Evolutionary conservation across 2,113 vertebrate genomes (phyloP), one percentile per base, ranked within the genome.

Genomic region (Lepus europaeus): DNA sequence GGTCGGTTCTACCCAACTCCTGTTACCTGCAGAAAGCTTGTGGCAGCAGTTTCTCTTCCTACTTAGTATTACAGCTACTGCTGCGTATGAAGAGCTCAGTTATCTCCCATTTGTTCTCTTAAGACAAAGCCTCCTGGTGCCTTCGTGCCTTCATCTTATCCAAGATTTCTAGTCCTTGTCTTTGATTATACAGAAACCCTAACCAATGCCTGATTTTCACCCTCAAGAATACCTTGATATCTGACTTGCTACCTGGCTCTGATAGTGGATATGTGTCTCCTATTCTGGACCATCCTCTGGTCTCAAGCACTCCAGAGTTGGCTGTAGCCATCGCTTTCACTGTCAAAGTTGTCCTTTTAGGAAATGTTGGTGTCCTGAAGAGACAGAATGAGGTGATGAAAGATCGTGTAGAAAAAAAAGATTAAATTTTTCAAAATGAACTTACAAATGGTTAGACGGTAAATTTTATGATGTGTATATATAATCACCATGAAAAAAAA

Each of bases 161-260:
- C 69, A 84, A 69, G 27, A n/a, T 39, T 90, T 69, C 69, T 63
- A 66, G 73, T 81, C 36, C 36, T 49, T 70, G 36, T 81, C 23
- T 86, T 22, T 81, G 45, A 85, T 66, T 68, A 85, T 11, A 68
- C 51, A 92, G 59, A 79, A 72, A 94, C 74, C 45, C 6, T 19
- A 80, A 33, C 29, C 27, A 56, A 63, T 51, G 29, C 25, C 61
- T 76, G 16, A 13, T 22, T 96, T 36, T 81, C 61, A 17, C 29
- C 51, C 36, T 76, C 51, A 88, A 45, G 49, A 91, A 84, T 51
- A 80, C 39, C 68, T 69, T 92, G 45, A 69, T 69, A 90, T 33
- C 68, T 61, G 49, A 59, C 45, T 23, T 74, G 66, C 27, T 39
- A 59, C 73, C 39, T 66, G 66, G 36, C 66, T 80, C 79, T 85